Conservation (phyloP, 2,113 vertebrate genomes). For the Thinocorus orbignyianus region DNA sequence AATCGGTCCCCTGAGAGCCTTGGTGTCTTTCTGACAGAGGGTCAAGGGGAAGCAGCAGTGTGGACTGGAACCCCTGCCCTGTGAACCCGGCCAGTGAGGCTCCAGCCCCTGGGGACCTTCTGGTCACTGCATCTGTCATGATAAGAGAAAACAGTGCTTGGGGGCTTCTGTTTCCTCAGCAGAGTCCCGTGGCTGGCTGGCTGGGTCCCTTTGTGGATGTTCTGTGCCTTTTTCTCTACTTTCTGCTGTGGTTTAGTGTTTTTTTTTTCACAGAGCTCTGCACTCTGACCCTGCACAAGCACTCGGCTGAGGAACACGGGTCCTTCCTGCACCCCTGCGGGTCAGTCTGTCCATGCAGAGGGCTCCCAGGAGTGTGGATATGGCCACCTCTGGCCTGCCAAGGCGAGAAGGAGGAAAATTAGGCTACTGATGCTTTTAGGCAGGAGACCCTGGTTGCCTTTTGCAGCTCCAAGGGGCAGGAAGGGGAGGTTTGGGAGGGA, state of each 20-base stretch:
- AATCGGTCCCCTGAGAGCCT: accelerated
- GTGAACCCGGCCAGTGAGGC: neutral
- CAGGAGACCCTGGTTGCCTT: neutral
- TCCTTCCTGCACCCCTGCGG: accelerated
- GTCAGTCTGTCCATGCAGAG: neutral
- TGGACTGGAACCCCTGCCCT: neutral
- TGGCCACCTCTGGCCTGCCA: neutral
- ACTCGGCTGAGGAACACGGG: accelerated
- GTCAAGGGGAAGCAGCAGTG: neutral
- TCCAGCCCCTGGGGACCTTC: neutral
- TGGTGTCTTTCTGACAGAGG: neutral
- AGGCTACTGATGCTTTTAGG: neutral
- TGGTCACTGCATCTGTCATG: accelerated
- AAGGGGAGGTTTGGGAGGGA: neutral
- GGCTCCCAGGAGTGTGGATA: accelerated
- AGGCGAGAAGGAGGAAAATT: neutral
- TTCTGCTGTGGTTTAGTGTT: neutral
- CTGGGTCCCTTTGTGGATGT: accelerated
- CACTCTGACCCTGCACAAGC: neutral
- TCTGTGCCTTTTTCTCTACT: accelerated
- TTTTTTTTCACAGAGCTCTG: neutral
- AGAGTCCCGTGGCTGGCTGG: neutral
- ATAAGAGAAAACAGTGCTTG: neutral
- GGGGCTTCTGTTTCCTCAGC: neutral
- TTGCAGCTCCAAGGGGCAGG: neutral